Evolutionary conservation across 2,797 vertebrate genomes (phyloP), one percentile per base, ranked within the genome.

Genomic region (Pseudocheirus occidentalis): DNA sequence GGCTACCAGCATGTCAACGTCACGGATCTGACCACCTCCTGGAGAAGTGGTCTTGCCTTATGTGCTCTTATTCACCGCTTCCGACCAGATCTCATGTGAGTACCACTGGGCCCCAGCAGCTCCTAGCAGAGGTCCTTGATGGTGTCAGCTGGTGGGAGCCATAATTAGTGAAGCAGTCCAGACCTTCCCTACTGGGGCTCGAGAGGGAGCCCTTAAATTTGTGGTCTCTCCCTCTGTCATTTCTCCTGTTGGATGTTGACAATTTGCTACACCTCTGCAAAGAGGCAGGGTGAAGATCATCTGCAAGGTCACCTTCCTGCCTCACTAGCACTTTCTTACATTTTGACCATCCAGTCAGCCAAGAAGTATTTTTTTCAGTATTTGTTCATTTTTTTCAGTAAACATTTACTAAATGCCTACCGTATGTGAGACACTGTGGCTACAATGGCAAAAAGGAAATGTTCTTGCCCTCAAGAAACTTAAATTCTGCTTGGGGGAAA

Each of bases 61-160:
- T 99, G 99, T 94, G 99, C 99, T 90, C 99, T 99, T 97, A 99
- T 99, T 97, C 99, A 99, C 98, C 99, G 97, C 97, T 99, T 99
- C 98, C 99, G 99, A 97, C 99, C 99, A 16, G 99, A 99, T 92
- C 99, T 99, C 97, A 99, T 99, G 99, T 99, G 98, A 96, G 99
- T 98, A 91, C 10, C n/a, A 18, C 66, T 59, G 55, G 9, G 62
- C 90, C 54, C 92, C 50, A 81, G 31, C 53, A 27, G 55, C 81
- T 81, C 55, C 2, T 9, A 12, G 89, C 59, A 27, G 62, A 31
- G 62, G 12, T 52, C 55, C 16, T 29, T 87, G 54, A 21, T 40
- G 66, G n/a, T 40, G 46, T 40, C 3, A 16, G n/a, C n/a, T 2
- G 6, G n/a, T 81, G 16, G 34, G 2, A 46, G 18, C 40, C 50